Evolutionary conservation across 2,113 vertebrate genomes (phyloP).

Genomic region (Boulengerochromis microlepis): DNA sequence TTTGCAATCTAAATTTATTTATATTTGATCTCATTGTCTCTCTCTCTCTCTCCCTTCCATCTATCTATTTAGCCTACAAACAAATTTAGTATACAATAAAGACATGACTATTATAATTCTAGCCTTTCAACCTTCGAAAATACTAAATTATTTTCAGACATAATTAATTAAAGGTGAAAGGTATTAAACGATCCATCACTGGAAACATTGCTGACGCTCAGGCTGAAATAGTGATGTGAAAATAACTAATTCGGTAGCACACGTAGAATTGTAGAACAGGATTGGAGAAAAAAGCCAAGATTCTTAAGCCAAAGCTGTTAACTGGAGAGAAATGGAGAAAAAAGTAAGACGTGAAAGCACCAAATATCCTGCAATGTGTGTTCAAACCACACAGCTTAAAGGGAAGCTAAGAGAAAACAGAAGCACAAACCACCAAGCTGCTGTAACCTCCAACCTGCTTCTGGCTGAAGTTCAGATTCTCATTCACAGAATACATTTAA

Average conservation of each 20-base stretch:
- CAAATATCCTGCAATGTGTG: constrained; percentile 5
- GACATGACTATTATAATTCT: neutral
- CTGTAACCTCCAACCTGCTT: constrained; percentile 24
- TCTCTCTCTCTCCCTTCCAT: neutral
- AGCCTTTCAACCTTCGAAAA: neutral
- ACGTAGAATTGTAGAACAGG: constrained; percentile 43
- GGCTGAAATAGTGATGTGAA: constrained; percentile 30
- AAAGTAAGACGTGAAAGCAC: constrained; percentile 33
- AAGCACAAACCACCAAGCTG: neutral
- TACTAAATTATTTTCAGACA: neutral
- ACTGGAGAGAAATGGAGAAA: constrained; percentile 10
- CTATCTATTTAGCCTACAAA: neutral
- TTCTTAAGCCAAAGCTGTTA: constrained; percentile 52
- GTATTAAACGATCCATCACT: neutral
- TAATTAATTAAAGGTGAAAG: constrained; percentile 3
- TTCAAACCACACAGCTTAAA: constrained; percentile 20
- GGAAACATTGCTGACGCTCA: neutral
- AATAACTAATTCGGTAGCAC: constrained; percentile 44
- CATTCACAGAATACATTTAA: constrained; percentile 14
- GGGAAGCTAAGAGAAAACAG: neutral
- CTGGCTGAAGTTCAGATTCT: neutral
- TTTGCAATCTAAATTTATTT: neutral
- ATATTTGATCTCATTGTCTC: neutral
- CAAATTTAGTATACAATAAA: neutral
- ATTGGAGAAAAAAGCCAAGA: constrained; percentile 12